phyloP scores from a whole-genome alignment of 2,888 invertebrate genomes.

The Protonemura montana region DNA sequence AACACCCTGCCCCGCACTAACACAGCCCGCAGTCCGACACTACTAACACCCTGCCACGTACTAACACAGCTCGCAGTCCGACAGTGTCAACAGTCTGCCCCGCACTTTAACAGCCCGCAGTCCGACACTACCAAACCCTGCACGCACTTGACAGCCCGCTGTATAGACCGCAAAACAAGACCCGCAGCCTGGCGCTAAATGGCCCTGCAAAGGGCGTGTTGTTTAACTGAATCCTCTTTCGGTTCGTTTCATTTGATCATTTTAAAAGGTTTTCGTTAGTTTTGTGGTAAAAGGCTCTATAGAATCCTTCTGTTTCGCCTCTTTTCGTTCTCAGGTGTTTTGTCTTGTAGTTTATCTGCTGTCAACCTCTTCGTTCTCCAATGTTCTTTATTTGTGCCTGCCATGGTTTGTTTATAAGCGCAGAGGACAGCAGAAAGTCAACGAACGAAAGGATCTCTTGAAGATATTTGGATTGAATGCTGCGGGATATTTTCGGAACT shows the following conservation, averaged over 20 bases:
- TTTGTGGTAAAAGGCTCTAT: slow-evolving; percentile 36
- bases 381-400: slow-evolving; percentile 21
- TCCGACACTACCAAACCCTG: no score
- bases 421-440: slow-evolving; percentile 3
- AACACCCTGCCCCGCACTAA: no score
- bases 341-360: slow-evolving; percentile 38
- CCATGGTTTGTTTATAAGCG: slow-evolving; percentile 18
- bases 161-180: no score
- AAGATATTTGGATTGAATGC: background rate
- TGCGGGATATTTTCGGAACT: slow-evolving; percentile 8
- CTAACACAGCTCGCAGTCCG: no score
- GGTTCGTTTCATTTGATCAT: slow-evolving; percentile 23
- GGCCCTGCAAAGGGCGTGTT: background rate
- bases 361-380: slow-evolving; percentile 23
- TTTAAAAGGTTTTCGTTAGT: slow-evolving; percentile 41
- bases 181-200: background rate
- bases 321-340: slow-evolving; percentile 27
- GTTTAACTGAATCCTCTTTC: background rate
- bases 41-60: no score
- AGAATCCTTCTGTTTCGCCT: slow-evolving; percentile 30
- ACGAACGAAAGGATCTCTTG: background rate
- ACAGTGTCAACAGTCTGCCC: no score
- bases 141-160: background rate
- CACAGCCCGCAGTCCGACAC: no score
- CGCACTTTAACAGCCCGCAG: no score